Evolutionary conservation across 2,113 vertebrate species (phyloP), one percentile per base, ranked within the genome.

Genomic region (Rutilus rutilus): DNA sequence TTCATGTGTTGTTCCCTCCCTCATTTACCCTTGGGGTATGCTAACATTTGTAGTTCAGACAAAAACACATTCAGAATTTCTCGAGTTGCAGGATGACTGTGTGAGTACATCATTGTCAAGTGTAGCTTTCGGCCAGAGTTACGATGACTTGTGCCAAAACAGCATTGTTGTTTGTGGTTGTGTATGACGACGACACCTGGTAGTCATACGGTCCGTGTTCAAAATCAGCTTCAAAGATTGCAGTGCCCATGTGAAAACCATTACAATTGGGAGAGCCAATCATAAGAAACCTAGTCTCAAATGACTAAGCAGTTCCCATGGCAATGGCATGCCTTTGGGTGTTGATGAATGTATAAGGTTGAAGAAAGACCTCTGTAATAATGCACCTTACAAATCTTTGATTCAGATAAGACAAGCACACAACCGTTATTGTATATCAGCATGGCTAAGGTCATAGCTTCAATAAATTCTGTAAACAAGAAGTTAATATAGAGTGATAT

Each of bases 301-400:
- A 69, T 69, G 79, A 45, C 42, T 33, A 19, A 27, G 50, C 82
- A 25, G 82, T 83, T 83, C 50, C 82, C 81, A 83, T 83, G 81
- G 81, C 65, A 59, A 83, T 83, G 19, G 47, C 42, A 69, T 54
- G 19, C 45, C 45, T 82, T 82, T 52, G 81, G 65, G 67, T 25
- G 14, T 33, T 25, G 82, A 23, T 19, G 30, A 23, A 83, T 57
- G 42, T 65, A 67, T 50, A 47, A 67, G 62, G 60, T 30, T 50
- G 42, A 65, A 62, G 15, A 47, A 57, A 79, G 19, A 11, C 75
- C 27, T 77, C 50, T 21, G 50, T 47, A 77, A 54, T 77, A 62
- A 60, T 39, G 19, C 4, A 36, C 11, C 52, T n/a, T 36, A 27
- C 11, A 57, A 59, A 79, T 79, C 10, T 42, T 62, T 9, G 0